phyloP scores from a whole-genome alignment of 2,888 invertebrate genomes.

The Diplolepis rosae region DNA sequence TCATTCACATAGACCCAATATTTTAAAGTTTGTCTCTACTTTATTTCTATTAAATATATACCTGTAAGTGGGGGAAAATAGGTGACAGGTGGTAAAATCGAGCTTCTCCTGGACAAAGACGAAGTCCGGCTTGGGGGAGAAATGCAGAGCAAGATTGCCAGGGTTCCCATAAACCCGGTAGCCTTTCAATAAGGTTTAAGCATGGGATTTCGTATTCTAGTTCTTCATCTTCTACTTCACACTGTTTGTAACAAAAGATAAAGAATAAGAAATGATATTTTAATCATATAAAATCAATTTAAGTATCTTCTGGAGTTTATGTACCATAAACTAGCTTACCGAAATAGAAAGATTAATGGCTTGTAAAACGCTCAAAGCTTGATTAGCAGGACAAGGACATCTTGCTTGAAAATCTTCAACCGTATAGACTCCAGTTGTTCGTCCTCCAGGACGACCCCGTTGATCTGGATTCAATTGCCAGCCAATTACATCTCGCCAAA shows the following conservation, averaged over 20 bases:
- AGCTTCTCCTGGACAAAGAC: conserved; percentile 77
- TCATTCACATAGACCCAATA: background rate
- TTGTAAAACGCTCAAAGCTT: conserved; percentile 81
- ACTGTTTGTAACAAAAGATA: conserved; percentile 64
- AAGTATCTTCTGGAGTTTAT: background rate
- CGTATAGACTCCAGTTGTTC: conserved; percentile 82
- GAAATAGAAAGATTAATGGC: conserved; percentile 82
- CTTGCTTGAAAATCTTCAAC: conserved; percentile 83
- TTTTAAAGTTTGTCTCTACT: too few species aligned
- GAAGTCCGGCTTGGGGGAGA: conserved; percentile 80
- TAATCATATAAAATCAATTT: background rate
- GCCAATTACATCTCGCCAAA: conserved; percentile 81
- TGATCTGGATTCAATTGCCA: conserved; percentile 79
- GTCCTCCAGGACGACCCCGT: conserved; percentile 71
- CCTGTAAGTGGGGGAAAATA: conserved; percentile 82
- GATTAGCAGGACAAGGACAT: conserved; percentile 81
- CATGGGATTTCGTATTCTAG: conserved; percentile 86
- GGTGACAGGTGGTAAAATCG: conserved; percentile 79
- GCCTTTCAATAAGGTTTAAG: conserved; percentile 80
- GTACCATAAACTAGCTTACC: conserved; percentile 71
- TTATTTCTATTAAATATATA: too few species aligned
- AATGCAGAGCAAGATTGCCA: conserved; percentile 74
- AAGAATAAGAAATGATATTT: background rate
- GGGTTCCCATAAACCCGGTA: conserved; percentile 81
- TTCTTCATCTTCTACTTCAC: conserved; percentile 81